phyloP scores from a whole-genome alignment of 2,113 vertebrate genomes.

The Dicerorhinus sumatrensis region DNA sequence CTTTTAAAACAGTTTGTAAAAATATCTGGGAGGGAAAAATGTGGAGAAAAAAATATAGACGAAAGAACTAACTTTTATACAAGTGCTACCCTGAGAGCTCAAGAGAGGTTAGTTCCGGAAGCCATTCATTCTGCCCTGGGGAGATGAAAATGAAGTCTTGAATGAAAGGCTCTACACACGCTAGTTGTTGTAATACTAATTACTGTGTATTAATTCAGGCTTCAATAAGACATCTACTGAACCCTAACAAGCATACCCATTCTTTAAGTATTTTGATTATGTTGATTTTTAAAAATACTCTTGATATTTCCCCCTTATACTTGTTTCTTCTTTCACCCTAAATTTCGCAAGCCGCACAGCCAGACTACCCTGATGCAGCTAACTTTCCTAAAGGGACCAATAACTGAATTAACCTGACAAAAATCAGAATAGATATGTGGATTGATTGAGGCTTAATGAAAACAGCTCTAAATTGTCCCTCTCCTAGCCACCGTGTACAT shows the following conservation, averaged over 20 bases:
- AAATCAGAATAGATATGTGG: slow-evolving; percentile 9
- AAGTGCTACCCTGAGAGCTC: neutral
- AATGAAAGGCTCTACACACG: neutral
- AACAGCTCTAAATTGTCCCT: neutral
- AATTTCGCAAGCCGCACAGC: neutral
- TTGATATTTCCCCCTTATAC: neutral
- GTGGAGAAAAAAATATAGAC: neutral
- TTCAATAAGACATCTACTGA: neutral
- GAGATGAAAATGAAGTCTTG: neutral
- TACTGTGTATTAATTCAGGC: neutral
- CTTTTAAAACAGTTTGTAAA: neutral
- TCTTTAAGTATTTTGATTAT: neutral
- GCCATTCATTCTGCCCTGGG: neutral
- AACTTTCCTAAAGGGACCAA: neutral
- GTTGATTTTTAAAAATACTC: neutral
- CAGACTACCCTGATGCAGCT: neutral
- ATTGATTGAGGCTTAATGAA: neutral
- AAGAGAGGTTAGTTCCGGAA: neutral
- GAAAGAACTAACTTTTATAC: neutral
- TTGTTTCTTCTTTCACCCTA: neutral
- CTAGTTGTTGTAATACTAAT: neutral
- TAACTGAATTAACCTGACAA: neutral
- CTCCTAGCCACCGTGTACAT: neutral
- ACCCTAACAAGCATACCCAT: neutral
- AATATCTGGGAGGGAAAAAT: neutral